phyloP scores from a whole-genome alignment of 1,140 invertebrate genomes.

The Asobara japonica region DNA sequence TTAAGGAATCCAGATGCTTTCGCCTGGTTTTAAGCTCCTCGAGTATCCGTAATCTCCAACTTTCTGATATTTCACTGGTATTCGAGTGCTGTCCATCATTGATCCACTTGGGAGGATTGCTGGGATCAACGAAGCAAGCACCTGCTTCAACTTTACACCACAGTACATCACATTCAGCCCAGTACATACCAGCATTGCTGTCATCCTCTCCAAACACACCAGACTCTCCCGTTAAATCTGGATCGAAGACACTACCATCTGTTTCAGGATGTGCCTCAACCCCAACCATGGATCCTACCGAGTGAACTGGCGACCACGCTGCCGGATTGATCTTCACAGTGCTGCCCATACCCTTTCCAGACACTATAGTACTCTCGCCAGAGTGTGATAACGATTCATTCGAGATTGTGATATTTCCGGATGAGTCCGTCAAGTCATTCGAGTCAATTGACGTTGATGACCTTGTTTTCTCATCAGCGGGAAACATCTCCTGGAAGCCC shows the following conservation, averaged over 20 bases:
- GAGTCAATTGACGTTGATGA: conserved; percentile 53
- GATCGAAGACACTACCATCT: conserved; percentile 81
- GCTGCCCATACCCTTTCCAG: conserved; percentile 62
- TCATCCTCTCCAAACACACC: conserved; percentile 82
- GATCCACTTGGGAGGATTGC: conserved; percentile 80
- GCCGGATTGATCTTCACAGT: conserved; percentile 72
- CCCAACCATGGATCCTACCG: conserved; percentile 80
- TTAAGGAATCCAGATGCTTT: conserved; percentile 52
- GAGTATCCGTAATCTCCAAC: conserved; percentile 80
- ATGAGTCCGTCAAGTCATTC: conserved; percentile 54
- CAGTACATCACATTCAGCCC: conserved; percentile 79
- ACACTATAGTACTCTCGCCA: conserved; percentile 60
- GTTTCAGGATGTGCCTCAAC: conserved; percentile 83
- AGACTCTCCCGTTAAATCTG: conserved; percentile 74
- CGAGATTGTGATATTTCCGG: conserved; percentile 63
- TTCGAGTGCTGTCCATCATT: conserved; percentile 67
- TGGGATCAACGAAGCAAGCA: conserved; percentile 76
- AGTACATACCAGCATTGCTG: conserved; percentile 72
- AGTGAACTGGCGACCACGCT: conserved; percentile 84
- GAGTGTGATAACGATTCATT: conserved; percentile 63
- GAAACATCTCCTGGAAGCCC: not conserved
- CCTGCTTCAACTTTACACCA: conserved; percentile 84
- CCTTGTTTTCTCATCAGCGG: conserved; percentile 33
- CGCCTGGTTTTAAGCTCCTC: conserved; percentile 73
- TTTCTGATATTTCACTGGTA: conserved; percentile 74